A percentile compares a stretch with the other conserved stretches of the same genome.
Conservation (phyloP, 2,888 invertebrate species). For the Scaptomyza parva region DNA sequence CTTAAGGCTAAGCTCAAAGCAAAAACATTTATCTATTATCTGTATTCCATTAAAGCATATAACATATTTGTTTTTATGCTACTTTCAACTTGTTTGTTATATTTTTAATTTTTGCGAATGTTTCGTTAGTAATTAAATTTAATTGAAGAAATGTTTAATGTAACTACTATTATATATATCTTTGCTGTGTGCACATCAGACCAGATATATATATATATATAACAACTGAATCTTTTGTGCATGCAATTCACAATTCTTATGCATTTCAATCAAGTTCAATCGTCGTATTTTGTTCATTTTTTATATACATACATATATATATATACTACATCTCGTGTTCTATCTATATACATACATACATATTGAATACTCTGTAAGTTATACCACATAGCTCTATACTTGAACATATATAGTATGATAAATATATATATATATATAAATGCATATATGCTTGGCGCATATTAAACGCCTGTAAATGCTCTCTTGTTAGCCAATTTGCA, state of each 20-base stretch:
- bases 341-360: conserved; percentile 7
- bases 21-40: conserved; percentile 20
- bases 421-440: not conserved
- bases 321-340: conserved; percentile 3
- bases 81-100: conserved; percentile 12
- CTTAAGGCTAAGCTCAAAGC: conserved; percentile 38
- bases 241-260: conserved; percentile 23
- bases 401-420: conserved; percentile 11
- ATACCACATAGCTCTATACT: conserved; percentile 6
- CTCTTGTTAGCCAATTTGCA: conserved; percentile 66
- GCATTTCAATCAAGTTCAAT: conserved; percentile 42
- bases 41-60: conserved; percentile 7
- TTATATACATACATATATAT: not conserved
- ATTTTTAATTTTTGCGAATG: too few relatives aligned
- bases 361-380: conserved; percentile 37
- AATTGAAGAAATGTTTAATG: not conserved
- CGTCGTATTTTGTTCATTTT: conserved; percentile 11
- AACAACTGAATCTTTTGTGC: conserved; percentile 5
- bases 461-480: conserved; percentile 21
- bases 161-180: not conserved
- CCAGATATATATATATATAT: conserved; percentile 1
- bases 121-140: too few relatives aligned
- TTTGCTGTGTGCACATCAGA: too few relatives aligned
- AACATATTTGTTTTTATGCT: conserved; percentile 16
- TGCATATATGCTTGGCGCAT: conserved; percentile 4